These are phyloP conservation scores for Sphenopsis melanotis DNA, from an alignment of 2,797 vertebrate species.

Conservation along the genomic window DNA sequence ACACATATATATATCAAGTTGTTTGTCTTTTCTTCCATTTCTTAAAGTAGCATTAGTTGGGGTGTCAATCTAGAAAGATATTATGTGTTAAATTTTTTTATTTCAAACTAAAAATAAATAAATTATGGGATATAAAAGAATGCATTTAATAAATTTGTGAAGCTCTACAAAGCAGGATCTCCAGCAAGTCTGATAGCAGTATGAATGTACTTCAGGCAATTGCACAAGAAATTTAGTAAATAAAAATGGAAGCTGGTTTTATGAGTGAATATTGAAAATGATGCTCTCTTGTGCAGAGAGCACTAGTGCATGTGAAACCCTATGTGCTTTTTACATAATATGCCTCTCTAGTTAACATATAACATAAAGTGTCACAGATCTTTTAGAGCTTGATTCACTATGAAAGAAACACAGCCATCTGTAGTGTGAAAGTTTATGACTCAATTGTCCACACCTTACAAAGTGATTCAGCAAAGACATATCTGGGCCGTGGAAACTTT, in stretches of 20 bases:
- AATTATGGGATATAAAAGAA: not conserved
- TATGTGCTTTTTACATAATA: slow-evolving; percentile 67
- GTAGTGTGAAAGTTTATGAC: slow-evolving; percentile 36
- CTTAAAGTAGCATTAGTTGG: not conserved
- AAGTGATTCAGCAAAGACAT: slow-evolving; percentile 42
- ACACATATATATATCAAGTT: not conserved
- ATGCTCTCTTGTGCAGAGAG: slow-evolving; percentile 61
- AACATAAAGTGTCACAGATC: slow-evolving; percentile 64
- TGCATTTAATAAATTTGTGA: not conserved
- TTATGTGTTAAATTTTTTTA: not conserved
- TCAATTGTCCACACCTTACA: slow-evolving; percentile 37
- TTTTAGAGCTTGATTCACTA: slow-evolving; percentile 39
- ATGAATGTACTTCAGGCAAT: not conserved
- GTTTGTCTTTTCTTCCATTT: not conserved
- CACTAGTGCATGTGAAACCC: slow-evolving; percentile 57
- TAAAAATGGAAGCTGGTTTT: slow-evolving; percentile 24
- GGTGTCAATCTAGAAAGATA: not conserved
- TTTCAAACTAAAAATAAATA: not conserved
- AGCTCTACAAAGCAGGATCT: not conserved
- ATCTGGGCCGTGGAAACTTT: slow-evolving; percentile 50
- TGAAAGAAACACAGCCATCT: slow-evolving; percentile 39
- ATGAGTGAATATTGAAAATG: slow-evolving; percentile 47
- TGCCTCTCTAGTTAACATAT: slow-evolving; percentile 62
- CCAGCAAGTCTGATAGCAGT: not conserved
- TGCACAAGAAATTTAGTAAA: slow-evolving; percentile 18